Evolutionary conservation across 2,888 invertebrate genomes (phyloP), one percentile per base, ranked within the genome.

Genomic region (Eupithecia vulgata): DNA sequence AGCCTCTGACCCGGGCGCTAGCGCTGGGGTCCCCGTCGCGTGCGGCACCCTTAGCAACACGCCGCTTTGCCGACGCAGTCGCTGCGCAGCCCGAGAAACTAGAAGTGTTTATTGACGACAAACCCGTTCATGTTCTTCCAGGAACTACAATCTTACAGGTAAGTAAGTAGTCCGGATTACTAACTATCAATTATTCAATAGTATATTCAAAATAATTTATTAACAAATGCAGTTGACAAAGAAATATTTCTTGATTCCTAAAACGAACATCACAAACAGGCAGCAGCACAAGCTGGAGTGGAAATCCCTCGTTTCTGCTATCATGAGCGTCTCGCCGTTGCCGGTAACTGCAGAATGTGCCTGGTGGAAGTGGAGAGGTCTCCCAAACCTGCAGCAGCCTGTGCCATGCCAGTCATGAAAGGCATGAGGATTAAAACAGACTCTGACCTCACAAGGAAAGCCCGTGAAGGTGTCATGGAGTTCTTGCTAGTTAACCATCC

Each of bases 321-420:
- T 90, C 99, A 99, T 94, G 99, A 99, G 88, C 96, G 99, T 68
- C 95, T 99, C 72, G 99, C 99, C 7, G 98, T 99, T 42, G 99
- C 99, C 79, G 99, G 99, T 65, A 99, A 99, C 94, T 99, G 99
- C 88, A 96, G 99, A 78, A 99, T 99, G 99, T 99, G 99, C 92
- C 95, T 99, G 40, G 99, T 99, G 0, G 99, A 99, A 93, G 99
- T 99, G 15, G 99, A 99, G 89, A 99, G 98, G 89, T 98, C 99
- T 61, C 97, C 99, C 1, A 99, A 99, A 95, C 99, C 99, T 0
- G 98, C 99, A 0, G 99, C 99, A 12, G 99, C 99, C 0, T 99
- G 99, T 91, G 99, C 99, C 17, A 99, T 99, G 99, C 99, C 99
- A 0, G 99, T 99, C 0, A 99, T 99, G 99, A 99, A 99, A 91